phyloP scores from a whole-genome alignment of 2,113 vertebrate species.

The Canis aureus region DNA sequence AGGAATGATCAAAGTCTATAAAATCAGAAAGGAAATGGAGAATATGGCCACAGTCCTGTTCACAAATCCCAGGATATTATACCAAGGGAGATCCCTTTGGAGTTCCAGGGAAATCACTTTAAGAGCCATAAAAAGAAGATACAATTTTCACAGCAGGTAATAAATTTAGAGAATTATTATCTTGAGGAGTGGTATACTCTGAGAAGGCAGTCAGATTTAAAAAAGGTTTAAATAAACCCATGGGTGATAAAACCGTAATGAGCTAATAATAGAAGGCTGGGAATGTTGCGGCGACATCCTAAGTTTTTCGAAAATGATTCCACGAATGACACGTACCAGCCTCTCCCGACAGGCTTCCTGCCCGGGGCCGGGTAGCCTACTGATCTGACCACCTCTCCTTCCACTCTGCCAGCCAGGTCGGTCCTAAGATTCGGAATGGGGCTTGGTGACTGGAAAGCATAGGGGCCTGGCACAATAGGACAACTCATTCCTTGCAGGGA shows the following conservation, averaged over 20 bases:
- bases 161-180: constrained; percentile 64
- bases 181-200: constrained; percentile 59
- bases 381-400: neutral
- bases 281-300: neutral
- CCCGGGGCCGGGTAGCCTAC: neutral
- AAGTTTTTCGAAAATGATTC: constrained; percentile 21
- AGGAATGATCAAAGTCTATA: constrained; percentile 63
- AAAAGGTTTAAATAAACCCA: constrained; percentile 69
- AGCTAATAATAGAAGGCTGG: constrained; percentile 16
- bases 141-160: constrained; percentile 75
- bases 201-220: constrained; percentile 21
- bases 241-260: constrained; percentile 59
- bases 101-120: constrained; percentile 47
- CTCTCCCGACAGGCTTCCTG: neutral
- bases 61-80: constrained; percentile 32
- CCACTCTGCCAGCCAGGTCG: neutral
- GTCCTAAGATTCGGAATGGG: neutral
- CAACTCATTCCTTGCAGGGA: neutral
- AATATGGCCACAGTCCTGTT: neutral
- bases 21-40: constrained; percentile 70
- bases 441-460: neutral
- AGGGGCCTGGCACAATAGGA: neutral
- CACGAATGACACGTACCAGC: fast-evolving
- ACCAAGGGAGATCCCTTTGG: neutral
- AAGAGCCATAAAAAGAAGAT: constrained; percentile 48